Base-by-base conservation (phyloP, 2,113 vertebrate species). In the Mirza zaza region DNA sequence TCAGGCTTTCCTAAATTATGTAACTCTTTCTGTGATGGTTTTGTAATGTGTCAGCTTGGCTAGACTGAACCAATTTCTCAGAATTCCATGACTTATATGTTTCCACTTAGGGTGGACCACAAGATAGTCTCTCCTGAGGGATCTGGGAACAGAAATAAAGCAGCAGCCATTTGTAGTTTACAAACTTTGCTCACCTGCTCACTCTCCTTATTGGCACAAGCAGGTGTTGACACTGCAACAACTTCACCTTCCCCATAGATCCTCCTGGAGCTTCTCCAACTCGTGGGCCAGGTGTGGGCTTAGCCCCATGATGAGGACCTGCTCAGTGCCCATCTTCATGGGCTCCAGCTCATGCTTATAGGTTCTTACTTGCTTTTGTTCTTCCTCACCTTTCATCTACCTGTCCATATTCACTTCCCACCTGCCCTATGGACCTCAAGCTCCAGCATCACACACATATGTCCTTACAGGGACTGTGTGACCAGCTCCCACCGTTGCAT, bases 121-220 rank as follows among this genome's bases (percentile, higher is more conserved):
- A 21, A 57, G 20, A 57, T 6, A 57, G 20, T 57, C 6, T 57
- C 0, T 57, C 55, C 55, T 21, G 14, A 42, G 45, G 23, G 80
- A 48, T 68, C 2, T 17, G 11, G 25, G 23, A 21, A 5, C 2
- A 3, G 20, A n/a, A 67, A 25, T 27, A 27, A 83, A 76, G 18
- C 12, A 3, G 15, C 0, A 42, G 25, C 50, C 55, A 5, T 70
- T 57, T 61, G n/a, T 8, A 83, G 15, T 8, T 39, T 4, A 21
- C 8, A 8, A 2, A 3, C 0, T 0, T 29, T 55, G 36, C 2
- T 4, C 5, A 6, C 14, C 25, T 42, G 25, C 8, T 57, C 6
- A 27, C 39, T 8, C 13, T 15, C 29, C 3, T 39, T 4, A 25
- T 17, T 15, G 45, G 36, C 32, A 6, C 34, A 92, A 25, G 32